Base-by-base conservation (phyloP, 2,113 vertebrate genomes). In the Gulo gulo region DNA sequence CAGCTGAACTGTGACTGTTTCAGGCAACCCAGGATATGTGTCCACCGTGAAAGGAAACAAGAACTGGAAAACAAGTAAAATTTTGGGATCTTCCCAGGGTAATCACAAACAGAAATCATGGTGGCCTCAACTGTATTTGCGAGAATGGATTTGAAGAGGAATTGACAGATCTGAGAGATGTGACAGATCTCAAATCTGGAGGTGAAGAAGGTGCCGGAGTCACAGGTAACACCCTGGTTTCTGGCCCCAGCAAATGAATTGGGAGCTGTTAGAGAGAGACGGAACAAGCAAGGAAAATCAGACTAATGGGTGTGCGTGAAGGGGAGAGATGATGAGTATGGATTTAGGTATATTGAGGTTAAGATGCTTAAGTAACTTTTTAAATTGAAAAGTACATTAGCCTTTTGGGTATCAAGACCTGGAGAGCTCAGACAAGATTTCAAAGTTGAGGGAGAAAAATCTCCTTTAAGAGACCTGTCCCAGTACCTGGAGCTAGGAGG, bases 261-360 rank as follows among this genome's bases (percentile, higher is more conserved):
- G 47, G 12, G 36, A 87, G 7, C 55, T 91, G 21, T 42, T 57
- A 84, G 4, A 55, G 36, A 67, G 57, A 65, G 47, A 86, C 0
- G 21, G 23, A 3, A 36, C 8, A 15, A 39, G 26, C 7, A 20
- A 91, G 10, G 21, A 26, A 80, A 10, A 36, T 5, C 18, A 88
- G 87, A 36, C 8, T 16, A 24, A 52, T 14, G 39, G n/a, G 21
- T 59, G 3, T 23, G 7, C 11, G 1, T 21, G 47, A 6, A 45
- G 15, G 15, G 26, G 26, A 9, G 29, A 80, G 31, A 1, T 6
- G 9, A 34, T 26, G 34, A 29, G 4, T 7, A 0, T n/a, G 8
- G 20, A 34, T 34, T 31, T 84, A 29, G 1, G 34, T 50, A 67
- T 14, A 73, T 0, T 31, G 20, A 84, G 9, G 12, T 55, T 57